Percentiles rank a stretch among this genome's conserved stretches.
Evolutionary conservation across 2,888 invertebrate genomes (phyloP).

Genomic region (Drosophila buzzatii): DNA sequence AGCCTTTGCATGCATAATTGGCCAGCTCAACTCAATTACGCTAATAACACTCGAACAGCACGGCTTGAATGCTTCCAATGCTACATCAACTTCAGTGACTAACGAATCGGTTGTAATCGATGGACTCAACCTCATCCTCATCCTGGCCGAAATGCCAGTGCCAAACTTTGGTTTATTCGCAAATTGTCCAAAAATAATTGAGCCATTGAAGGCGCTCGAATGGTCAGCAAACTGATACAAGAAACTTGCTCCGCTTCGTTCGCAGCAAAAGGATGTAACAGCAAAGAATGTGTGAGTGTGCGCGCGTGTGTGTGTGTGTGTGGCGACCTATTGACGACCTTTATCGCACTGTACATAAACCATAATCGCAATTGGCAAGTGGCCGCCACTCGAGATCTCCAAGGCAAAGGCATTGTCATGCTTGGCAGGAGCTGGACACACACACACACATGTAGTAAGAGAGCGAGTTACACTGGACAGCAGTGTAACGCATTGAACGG

Average conservation of each 20-base stretch:
- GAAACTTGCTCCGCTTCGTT: slow-evolving; percentile 69
- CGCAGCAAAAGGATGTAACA: slow-evolving; percentile 19
- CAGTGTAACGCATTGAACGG: slow-evolving; percentile 74
- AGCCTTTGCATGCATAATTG: slow-evolving; percentile 68
- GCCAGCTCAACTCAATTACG: slow-evolving; percentile 69
- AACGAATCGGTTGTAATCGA: slow-evolving; percentile 1
- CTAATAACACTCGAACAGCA: slow-evolving; percentile 68
- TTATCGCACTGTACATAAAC: slow-evolving; percentile 83
- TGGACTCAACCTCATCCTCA: not conserved
- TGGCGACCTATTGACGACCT: slow-evolving; percentile 84
- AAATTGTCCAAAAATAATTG: slow-evolving; percentile 83
- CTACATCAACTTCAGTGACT: slow-evolving; percentile 26
- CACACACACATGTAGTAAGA: slow-evolving; percentile 17
- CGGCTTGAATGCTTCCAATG: slow-evolving; percentile 21
- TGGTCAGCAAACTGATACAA: slow-evolving; percentile 69
- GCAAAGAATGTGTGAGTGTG: not conserved
- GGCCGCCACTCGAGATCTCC: slow-evolving; percentile 70
- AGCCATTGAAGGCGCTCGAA: slow-evolving; percentile 81
- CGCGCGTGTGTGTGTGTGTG: not conserved
- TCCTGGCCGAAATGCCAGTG: slow-evolving; percentile 6
- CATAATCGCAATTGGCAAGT: slow-evolving; percentile 84
- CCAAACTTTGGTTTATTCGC: slow-evolving; percentile 79
- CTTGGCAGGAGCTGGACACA: slow-evolving; percentile 50
- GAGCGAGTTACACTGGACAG: slow-evolving; percentile 39
- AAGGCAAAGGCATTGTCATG: slow-evolving; percentile 72